These are phyloP conservation scores for Philonicus albiceps DNA, from an alignment of 2,888 invertebrate genomes.

Conservation along the genomic window DNA sequence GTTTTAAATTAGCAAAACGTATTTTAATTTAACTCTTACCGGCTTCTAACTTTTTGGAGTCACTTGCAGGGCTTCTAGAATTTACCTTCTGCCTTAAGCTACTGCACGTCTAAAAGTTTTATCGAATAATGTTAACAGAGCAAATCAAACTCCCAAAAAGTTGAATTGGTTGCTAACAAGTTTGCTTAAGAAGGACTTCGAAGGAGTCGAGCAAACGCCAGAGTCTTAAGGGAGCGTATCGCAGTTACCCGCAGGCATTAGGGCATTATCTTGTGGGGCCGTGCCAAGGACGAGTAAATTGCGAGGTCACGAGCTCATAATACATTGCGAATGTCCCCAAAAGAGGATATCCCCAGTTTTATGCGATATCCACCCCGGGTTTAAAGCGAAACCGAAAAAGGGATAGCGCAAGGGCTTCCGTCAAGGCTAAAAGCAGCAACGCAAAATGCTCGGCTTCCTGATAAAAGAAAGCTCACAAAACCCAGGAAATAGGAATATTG, in stretches of 20 bases:
- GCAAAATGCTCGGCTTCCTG: slow-evolving; percentile 15
- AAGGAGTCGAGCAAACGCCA: background rate
- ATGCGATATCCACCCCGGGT: slow-evolving; percentile 19
- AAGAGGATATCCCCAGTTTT: slow-evolving; percentile 26
- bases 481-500: slow-evolving; percentile 27
- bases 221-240: background rate
- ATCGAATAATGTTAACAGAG: background rate
- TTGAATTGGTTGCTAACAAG: slow-evolving; percentile 20
- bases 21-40: background rate
- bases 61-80: background rate
- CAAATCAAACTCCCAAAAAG: slow-evolving; percentile 15
- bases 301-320: slow-evolving; percentile 17
- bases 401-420: slow-evolving; percentile 17
- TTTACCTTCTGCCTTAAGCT: background rate
- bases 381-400: slow-evolving; percentile 23
- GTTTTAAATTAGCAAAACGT: background rate
- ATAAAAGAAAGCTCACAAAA: slow-evolving; percentile 23
- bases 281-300: slow-evolving; percentile 4
- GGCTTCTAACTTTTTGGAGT: background rate
- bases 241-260: background rate
- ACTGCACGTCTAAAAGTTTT: background rate
- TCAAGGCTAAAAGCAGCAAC: background rate
- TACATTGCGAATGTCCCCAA: slow-evolving; percentile 1
- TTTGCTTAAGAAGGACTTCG: background rate
- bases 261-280: background rate